Conservation (phyloP, 2,888 invertebrate species). For the Microplitis manilae region DNA sequence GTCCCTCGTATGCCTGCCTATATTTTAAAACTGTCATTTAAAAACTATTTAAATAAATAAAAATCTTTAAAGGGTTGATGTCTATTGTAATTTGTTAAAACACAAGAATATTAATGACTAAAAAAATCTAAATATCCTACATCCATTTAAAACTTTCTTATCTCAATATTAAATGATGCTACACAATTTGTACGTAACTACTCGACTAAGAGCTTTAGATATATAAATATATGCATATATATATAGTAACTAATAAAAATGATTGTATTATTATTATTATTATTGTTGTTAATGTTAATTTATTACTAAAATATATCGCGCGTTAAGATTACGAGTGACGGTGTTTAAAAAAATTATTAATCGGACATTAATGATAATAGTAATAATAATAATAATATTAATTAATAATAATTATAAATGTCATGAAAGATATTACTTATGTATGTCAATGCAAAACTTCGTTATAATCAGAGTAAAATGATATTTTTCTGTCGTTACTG, state of each 20-base stretch:
- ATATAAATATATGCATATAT: background rate
- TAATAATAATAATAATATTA: slow-evolving; percentile 35
- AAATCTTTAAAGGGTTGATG: slow-evolving; percentile 8
- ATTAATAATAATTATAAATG: background rate
- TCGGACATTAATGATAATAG: slow-evolving; percentile 16
- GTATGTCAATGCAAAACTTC: slow-evolving; percentile 47
- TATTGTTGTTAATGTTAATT: too few species aligned
- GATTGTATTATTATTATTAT: too few species aligned
- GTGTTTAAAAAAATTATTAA: background rate
- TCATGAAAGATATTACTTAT: slow-evolving; percentile 31
- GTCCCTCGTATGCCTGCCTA: background rate
- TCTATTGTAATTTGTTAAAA: background rate
- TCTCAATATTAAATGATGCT: background rate
- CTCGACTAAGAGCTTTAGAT: background rate
- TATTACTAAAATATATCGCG: too few species aligned
- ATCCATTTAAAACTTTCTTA: background rate
- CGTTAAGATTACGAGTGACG: too few species aligned
- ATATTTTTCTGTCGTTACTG: slow-evolving; percentile 63
- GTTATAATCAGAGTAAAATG: slow-evolving; percentile 54
- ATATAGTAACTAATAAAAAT: too few species aligned
- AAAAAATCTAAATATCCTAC: slow-evolving; percentile 7
- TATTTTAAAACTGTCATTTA: too few species aligned
- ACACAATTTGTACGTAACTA: slow-evolving; percentile 6
- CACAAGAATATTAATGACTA: slow-evolving; percentile 9
- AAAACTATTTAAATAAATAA: slow-evolving; percentile 7